Conservation (phyloP, 2,797 vertebrate genomes). For the Halcyon badia region DNA sequence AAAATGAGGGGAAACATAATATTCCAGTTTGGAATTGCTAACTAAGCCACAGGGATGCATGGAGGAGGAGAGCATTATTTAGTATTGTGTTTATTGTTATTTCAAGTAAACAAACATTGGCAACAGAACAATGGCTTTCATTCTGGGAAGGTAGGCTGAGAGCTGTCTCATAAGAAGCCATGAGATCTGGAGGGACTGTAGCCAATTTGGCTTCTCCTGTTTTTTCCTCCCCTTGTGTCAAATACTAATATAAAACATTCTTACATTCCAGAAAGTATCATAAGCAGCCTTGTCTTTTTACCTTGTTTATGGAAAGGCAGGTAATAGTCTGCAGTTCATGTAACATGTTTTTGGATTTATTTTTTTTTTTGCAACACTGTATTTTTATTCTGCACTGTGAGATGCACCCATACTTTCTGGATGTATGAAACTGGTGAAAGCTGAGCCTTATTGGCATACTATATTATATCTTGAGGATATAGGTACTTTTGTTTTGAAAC, state of each 20-base stretch:
- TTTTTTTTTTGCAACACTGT: neutral
- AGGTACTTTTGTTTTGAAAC: conserved; percentile 18
- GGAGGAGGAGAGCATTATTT: neutral
- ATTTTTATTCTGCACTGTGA: neutral
- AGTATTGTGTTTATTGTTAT: conserved; percentile 23
- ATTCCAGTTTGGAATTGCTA: neutral
- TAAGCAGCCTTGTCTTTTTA: neutral
- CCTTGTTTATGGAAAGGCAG: neutral
- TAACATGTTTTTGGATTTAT: fast-evolving
- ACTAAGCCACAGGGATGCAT: neutral
- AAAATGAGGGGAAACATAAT: neutral
- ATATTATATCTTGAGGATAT: neutral
- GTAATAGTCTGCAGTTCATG: neutral
- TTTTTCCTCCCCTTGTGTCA: conserved; percentile 9
- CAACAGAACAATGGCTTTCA: conserved; percentile 30
- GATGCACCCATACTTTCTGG: neutral
- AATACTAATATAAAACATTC: conserved; percentile 6
- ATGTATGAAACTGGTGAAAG: neutral
- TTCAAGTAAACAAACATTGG: conserved; percentile 57
- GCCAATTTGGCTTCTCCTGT: neutral
- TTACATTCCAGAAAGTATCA: neutral
- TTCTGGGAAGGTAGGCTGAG: conserved; percentile 17
- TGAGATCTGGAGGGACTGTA: neutral
- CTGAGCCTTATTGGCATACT: neutral
- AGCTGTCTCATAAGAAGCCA: neutral